A percentile compares a stretch with the other conserved stretches of the same genome.
phyloP scores from a whole-genome alignment of 2,113 vertebrate species.

The Carassius carassius region DNA sequence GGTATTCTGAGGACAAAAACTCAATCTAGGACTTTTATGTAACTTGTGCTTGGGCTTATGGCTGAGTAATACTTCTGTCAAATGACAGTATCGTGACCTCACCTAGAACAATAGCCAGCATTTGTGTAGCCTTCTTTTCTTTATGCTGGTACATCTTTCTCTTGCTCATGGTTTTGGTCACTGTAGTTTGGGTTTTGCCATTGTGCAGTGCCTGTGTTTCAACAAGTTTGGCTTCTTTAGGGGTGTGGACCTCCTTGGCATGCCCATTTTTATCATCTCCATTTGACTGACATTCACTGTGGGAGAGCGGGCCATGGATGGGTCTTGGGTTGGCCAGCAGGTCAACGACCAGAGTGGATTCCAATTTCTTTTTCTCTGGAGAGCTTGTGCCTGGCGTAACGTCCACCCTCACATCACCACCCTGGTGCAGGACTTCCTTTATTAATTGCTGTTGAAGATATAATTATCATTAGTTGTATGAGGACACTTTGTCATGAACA shows the following conservation, averaged over 20 bases:
- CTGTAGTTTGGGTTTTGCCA: constrained; percentile 88
- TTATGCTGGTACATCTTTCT: constrained; percentile 97
- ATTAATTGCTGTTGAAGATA: constrained; percentile 73
- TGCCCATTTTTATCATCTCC: constrained; percentile 86
- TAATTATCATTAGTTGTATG: background rate
- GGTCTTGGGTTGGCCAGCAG: constrained; percentile 78
- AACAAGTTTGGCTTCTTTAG: constrained; percentile 82
- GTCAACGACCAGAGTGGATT: constrained; percentile 54
- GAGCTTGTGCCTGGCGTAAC: constrained; percentile 85
- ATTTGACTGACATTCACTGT: constrained; percentile 76
- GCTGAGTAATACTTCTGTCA: background rate
- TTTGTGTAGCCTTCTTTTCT: constrained; percentile 98
- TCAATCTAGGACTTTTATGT: background rate
- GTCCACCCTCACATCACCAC: constrained; percentile 87
- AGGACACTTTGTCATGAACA: background rate
- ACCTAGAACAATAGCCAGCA: constrained; percentile 97
- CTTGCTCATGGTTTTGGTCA: constrained; percentile 87
- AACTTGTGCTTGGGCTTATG: too few species aligned
- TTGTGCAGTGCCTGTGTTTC: constrained; percentile 93
- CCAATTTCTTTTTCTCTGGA: constrained; percentile 76
- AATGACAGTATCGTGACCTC: constrained; percentile 58
- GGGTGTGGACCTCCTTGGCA: constrained; percentile 65
- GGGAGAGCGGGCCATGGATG: constrained; percentile 73
- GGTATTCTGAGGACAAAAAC: constrained; percentile 14
- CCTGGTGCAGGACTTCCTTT: constrained; percentile 85